Evolutionary conservation across 2,888 invertebrate species (phyloP), one percentile per base, ranked within the genome.

Genomic region (Caenorhabditis japonica): DNA sequence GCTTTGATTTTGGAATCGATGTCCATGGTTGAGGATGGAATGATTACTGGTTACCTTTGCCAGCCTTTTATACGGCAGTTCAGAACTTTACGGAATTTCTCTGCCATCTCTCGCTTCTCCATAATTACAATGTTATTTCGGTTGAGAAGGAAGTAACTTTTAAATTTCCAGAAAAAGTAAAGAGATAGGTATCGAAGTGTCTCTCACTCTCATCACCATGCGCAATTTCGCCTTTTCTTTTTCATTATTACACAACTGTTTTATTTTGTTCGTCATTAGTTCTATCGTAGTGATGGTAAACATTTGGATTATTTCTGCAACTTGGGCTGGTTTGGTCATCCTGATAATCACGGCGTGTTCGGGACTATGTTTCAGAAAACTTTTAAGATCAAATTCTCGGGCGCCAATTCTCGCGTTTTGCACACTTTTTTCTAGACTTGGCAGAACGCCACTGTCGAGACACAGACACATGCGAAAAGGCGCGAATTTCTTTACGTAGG

Each of bases 1-100:
- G 85, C 85, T 75, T 83, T 77, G 60, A 77, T 77, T 56, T 75
- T 75, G 46, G 77, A 72, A 66, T 77, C 77, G 71, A 77, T 71
- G 44, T 77, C 77, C 77, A 77, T 77, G 70, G 39, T 47, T 52
- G 19, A 43, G 15, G 21, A 27, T 51, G 51, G 53, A 61, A 53
- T 61, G 46, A 47, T 56, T 64, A 55, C 64, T 33, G 17, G 55
- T 64, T 55, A 33, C 39, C 19, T 1, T 7, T 23, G 3, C 47
- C 7, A 7, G 23, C 55, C 64, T 64, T 64, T 55, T 64, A 64
- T 64, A 64, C 55, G 27, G 38, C 15, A n/a, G 15, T 39, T n/a
- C 19, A 25, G 17, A 51, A 36, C 52, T n/a, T n/a, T 41, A 23
- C 52, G 61, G 52, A 61, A 61, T 61, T 61, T 44, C 12, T 46